Base-by-base conservation (phyloP, 2,888 invertebrate genomes). In the Sesamia inferens region DNA sequence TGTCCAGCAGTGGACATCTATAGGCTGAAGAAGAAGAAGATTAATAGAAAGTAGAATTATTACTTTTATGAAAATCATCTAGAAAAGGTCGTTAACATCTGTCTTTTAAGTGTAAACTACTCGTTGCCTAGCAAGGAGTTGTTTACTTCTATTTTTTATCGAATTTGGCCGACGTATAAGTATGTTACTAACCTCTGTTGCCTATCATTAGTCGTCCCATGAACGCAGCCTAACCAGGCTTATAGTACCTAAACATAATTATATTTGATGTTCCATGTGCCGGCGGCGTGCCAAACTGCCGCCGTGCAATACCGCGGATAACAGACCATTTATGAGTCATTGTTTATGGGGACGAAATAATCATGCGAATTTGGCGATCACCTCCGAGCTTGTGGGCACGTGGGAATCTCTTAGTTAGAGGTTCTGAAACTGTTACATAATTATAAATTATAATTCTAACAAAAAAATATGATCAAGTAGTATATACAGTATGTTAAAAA, bases 271-370 rank as follows among this genome's bases (percentile, higher is more conserved):
- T 79, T 64, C 62, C 70, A 63, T 24, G 59, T 16, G 68, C 63
- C 76, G 82, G 79, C 76, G 76, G 85, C 76, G 83, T 87, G 90
- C 90, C 89, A 89, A 89, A 86, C 86, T 76, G 76, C 81, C 79
- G 81, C 72, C 79, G 71, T 55, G 65, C 70, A 10, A 42, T 19
- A 24, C 75, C 64, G 74, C 66, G 71, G 76, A 74, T 71, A 74
- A 61, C 78, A 76, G 74, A 57, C 78, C 74, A 81, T 84, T 86
- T 86, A 76, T 74, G 79, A 76, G 54, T 39, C 74, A 55, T 84
- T 68, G 86, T 86, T 86, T 87, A 86, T 86, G 86, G 77, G 65
- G 16, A 73, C 67, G 67, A 80, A 85, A 86, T 86, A 64, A 82
- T 84, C 83, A 68, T 70, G 44, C 44, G 70, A 64, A 72, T 78